These are phyloP conservation scores for Stigmatopora nigra DNA, from an alignment of 2,113 vertebrate genomes.

Conservation along the genomic window DNA sequence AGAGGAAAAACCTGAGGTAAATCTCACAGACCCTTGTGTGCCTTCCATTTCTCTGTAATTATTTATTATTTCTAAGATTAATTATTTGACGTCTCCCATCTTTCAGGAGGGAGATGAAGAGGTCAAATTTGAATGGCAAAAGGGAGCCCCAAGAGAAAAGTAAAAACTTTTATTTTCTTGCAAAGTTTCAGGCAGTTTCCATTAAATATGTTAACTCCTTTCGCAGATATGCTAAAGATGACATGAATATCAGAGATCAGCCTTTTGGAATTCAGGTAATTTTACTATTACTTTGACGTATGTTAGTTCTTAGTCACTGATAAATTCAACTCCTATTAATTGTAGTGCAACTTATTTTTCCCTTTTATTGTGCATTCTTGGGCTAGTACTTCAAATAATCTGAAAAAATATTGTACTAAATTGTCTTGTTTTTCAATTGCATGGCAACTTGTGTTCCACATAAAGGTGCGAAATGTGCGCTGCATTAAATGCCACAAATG, in stretches of 20 bases:
- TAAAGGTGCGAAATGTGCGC: constrained; percentile 92
- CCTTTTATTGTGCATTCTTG: too few relatives aligned
- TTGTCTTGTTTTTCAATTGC: neutral
- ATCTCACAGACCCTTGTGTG: neutral
- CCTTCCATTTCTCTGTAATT: neutral
- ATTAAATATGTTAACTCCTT: neutral
- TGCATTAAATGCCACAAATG: constrained; percentile 99
- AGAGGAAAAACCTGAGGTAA: constrained; percentile 96
- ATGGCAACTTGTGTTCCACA: constrained; percentile 9
- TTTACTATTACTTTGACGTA: too few relatives aligned
- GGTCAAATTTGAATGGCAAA: constrained; percentile 99
- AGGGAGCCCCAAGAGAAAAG: constrained; percentile 94
- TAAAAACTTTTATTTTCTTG: constrained; percentile 57
- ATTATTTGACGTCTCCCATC: constrained; percentile 1
- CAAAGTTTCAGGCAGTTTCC: neutral
- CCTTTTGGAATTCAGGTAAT: constrained; percentile 97
- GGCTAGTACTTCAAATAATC: too few relatives aligned
- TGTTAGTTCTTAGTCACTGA: too few relatives aligned
- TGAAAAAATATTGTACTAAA: too few relatives aligned
- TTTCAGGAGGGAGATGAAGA: constrained; percentile 87
- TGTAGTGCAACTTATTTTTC: too few relatives aligned
- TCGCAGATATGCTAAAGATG: constrained; percentile 94
- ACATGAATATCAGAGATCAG: constrained; percentile 98
- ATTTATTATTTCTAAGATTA: neutral
- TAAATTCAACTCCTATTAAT: too few relatives aligned